These are phyloP conservation scores for Oreochromis aureus DNA, from an alignment of 2,113 vertebrate genomes.

Conservation along the genomic window DNA sequence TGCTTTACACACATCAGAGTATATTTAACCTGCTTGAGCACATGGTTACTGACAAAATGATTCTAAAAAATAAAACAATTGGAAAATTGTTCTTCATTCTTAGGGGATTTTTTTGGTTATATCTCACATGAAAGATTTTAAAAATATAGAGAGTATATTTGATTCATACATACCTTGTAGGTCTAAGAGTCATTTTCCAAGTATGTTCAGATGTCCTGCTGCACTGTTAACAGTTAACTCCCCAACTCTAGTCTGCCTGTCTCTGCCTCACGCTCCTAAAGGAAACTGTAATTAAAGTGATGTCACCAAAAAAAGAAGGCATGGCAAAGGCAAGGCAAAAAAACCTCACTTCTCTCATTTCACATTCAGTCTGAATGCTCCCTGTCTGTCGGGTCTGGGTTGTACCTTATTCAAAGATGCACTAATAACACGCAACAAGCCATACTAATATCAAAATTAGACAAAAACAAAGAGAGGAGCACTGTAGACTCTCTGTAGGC, in stretches of 20 bases:
- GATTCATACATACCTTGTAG: constrained; percentile 40
- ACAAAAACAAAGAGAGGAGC: background rate
- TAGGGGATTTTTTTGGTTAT: background rate
- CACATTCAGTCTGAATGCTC: background rate
- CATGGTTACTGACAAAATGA: background rate
- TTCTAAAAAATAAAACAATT: background rate
- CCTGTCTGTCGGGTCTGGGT: background rate
- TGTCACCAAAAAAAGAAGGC: constrained; percentile 13
- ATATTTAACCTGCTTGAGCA: background rate
- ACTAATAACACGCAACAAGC: background rate
- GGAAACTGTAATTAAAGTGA: constrained; percentile 40
- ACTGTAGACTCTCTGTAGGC: background rate
- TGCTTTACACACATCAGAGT: background rate
- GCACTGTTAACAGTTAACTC: background rate
- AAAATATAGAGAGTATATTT: background rate
- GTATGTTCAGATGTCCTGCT: background rate
- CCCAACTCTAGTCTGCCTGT: background rate
- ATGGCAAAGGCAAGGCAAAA: background rate
- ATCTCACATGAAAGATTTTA: background rate
- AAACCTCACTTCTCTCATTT: background rate
- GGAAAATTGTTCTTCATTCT: background rate
- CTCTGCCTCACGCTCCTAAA: constrained; percentile 26
- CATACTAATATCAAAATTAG: background rate
- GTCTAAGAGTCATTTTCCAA: constrained; percentile 33
- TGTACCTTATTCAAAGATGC: background rate